Evolutionary conservation across 2,797 vertebrate species (phyloP), one percentile per base, ranked within the genome.

Genomic region (Danio aesculapii): DNA sequence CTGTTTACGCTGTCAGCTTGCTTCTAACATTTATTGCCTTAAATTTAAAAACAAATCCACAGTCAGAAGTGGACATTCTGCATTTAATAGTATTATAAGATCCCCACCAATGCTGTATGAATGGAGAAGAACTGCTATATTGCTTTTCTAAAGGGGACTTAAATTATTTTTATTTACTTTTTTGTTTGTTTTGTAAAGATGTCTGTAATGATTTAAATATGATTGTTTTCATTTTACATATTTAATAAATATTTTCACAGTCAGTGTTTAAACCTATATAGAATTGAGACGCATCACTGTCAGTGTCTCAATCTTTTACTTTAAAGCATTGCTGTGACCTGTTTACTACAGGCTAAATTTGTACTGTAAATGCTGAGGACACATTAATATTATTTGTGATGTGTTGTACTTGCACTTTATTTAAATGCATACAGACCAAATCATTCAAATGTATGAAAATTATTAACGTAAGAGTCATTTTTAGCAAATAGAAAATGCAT

Each of bases 71-170:
- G 21, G 39, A 41, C 7, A 19, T 8, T 30, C 16, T 55, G 46
- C 46, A 5, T 58, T 62, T 4, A 16, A 21, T 46, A 39, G 1
- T 30, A 30, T 67, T n/a, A 16, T 17, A 13, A 44, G 17, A 43
- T 16, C 2, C 19, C 43, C 6, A 11, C 19, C 8, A 14, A 17
- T 52, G 58, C 19, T 44, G 52, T 11, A 53, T 61, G 17, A 75
- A 70, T 58, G 57, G 52, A 21, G 64, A 59, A 59, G 62, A 81
- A 81, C 75, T 84, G 62, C 79, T 81, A 49, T 75, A 19, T 21
- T 63, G 6, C 41, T 53, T 47, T 76, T 39, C 11, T 43, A 81
- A 46, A 68, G 49, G 44, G 13, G 12, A 47, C 8, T n/a, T 53
- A 11, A 49, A 46, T 8, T 0, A 44, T 71, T 77, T 44, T 57